Evolutionary conservation across 2,113 vertebrate genomes (phyloP).

Genomic region (Murina feae): DNA sequence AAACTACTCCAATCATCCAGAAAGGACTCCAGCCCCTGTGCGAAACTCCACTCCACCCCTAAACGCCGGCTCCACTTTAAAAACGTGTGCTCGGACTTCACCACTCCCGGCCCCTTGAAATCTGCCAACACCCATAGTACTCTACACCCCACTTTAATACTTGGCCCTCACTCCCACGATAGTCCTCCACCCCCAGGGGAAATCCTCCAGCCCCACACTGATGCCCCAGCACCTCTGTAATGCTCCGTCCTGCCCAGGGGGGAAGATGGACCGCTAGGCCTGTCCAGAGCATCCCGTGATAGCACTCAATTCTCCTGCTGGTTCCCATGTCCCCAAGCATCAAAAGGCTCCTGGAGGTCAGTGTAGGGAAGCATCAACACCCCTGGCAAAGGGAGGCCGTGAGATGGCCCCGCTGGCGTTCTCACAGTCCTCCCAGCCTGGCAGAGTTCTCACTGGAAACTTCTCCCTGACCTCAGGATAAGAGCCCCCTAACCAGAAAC

Average conservation of each 20-base stretch:
- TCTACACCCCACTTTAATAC: background rate
- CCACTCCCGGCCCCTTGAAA: background rate
- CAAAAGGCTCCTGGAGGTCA: constrained; percentile 88
- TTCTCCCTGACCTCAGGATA: background rate
- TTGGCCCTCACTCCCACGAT: background rate
- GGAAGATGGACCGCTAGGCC: background rate
- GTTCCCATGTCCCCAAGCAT: constrained; percentile 83
- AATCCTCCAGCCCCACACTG: background rate
- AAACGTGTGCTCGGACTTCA: background rate
- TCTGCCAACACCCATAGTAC: background rate
- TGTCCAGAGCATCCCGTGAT: constrained; percentile 72
- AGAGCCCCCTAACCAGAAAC: background rate
- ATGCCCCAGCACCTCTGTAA: background rate
- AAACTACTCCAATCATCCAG: background rate
- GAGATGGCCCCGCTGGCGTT: background rate
- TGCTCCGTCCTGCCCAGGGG: constrained; percentile 78
- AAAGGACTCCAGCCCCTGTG: background rate
- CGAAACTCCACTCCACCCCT: background rate
- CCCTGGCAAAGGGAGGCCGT: constrained; percentile 60
- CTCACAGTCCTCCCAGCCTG: background rate
- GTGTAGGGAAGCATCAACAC: constrained; percentile 86
- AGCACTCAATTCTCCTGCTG: constrained; percentile 84
- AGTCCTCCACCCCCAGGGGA: background rate
- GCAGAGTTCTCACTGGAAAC: background rate
- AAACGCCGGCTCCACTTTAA: background rate